Percentiles rank a stretch among this genome's conserved stretches.
Evolutionary conservation across 64 coral and sea anemone genomes (phyloP).

Genomic region (Stichodactyla mertensii): DNA sequence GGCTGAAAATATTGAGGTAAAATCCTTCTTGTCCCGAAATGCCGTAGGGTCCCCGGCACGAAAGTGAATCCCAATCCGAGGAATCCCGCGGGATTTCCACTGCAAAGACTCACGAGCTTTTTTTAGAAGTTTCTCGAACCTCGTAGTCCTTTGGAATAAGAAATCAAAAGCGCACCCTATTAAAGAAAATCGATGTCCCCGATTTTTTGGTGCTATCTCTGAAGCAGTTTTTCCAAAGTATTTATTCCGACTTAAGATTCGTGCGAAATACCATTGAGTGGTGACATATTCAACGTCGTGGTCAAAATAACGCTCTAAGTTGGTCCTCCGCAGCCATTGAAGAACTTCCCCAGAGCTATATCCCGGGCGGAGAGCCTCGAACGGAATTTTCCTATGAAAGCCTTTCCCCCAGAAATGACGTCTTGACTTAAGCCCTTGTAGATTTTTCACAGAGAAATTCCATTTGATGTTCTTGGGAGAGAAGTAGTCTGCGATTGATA

Average conservation of each 20-base stretch:
- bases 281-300: slow-evolving; percentile 24
- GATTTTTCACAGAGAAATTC: slow-evolving; percentile 14
- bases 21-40: not conserved
- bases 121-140: not conserved
- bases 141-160: slow-evolving; percentile 23
- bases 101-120: slow-evolving; percentile 4
- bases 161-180: slow-evolving; percentile 46
- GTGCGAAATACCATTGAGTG: slow-evolving; percentile 30
- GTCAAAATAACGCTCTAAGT: slow-evolving; percentile 13
- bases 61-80: slow-evolving; percentile 27
- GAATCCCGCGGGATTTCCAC: not conserved
- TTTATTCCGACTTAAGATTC: slow-evolving; percentile 8
- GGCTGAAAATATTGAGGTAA: not conserved
- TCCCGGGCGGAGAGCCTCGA: not conserved
- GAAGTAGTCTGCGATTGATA: slow-evolving; percentile 9
- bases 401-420: slow-evolving; percentile 21
- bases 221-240: not conserved
- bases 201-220: not conserved
- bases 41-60: slow-evolving; percentile 17
- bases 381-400: not conserved
- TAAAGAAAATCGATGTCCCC: not conserved
- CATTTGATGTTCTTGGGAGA: slow-evolving; percentile 20
- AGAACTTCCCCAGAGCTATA: not conserved
- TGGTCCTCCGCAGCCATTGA: not conserved
- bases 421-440: slow-evolving; percentile 11